A percentile compares a stretch with the other conserved stretches of the same genome.
phyloP scores from a whole-genome alignment of 2,113 vertebrate genomes.

The Microtus montanus region DNA sequence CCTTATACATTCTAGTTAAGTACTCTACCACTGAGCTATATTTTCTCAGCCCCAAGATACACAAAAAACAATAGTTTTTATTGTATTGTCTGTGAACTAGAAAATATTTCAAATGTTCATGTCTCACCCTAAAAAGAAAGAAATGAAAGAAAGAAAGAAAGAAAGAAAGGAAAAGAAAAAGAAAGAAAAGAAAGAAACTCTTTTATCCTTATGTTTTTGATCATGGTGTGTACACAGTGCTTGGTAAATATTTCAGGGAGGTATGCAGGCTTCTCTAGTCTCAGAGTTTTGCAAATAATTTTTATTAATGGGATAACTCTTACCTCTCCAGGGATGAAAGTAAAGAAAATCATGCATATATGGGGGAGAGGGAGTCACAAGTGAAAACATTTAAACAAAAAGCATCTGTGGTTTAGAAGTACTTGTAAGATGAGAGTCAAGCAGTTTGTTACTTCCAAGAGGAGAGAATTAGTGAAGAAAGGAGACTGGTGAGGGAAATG shows the following conservation, averaged over 20 bases:
- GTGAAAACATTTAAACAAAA: background rate
- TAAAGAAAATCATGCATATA: constrained; percentile 15
- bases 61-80: background rate
- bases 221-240: background rate
- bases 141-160: background rate
- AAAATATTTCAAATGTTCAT: background rate
- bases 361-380: background rate
- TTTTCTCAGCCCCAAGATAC: background rate
- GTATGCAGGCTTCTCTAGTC: background rate
- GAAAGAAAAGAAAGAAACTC: background rate
- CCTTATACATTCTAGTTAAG: background rate
- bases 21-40: background rate
- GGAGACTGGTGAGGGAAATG: background rate
- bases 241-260: background rate
- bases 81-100: background rate
- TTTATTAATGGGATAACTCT: background rate
- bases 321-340: background rate
- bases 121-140: background rate
- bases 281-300: background rate
- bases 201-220: background rate
- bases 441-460: background rate
- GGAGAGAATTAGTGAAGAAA: background rate
- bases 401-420: background rate
- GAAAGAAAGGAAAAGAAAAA: background rate
- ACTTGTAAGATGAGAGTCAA: background rate